phyloP scores from a whole-genome alignment of 2,113 vertebrate species.

The Cyrtonyx montezumae region DNA sequence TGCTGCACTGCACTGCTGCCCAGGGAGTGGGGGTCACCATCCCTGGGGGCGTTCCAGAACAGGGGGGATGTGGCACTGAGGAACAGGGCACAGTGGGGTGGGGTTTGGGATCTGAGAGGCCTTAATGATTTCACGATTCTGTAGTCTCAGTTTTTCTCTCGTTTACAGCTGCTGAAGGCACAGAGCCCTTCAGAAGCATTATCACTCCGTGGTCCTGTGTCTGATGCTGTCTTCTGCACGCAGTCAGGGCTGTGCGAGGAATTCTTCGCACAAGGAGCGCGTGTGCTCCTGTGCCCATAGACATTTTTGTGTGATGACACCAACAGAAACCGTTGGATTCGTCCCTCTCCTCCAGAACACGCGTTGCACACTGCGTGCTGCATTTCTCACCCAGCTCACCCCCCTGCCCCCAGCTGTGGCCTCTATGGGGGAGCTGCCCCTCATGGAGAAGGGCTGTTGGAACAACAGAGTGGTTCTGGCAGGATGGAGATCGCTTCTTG shows the following conservation, averaged over 20 bases:
- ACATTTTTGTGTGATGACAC: not conserved
- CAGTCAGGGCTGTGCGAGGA: not conserved
- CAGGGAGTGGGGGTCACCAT: too few relatives aligned
- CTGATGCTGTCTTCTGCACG: not conserved
- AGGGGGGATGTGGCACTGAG: too few relatives aligned
- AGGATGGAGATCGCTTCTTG: not conserved
- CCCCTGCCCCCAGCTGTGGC: fast-evolving
- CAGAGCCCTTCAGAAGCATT: not conserved
- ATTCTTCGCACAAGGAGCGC: fast-evolving
- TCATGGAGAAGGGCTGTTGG: not conserved
- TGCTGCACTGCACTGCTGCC: too few relatives aligned
- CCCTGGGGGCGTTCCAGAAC: too few relatives aligned
- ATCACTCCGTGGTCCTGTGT: not conserved
- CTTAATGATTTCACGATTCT: too few relatives aligned
- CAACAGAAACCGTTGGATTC: not conserved
- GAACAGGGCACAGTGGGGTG: too few relatives aligned
- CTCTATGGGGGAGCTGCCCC: not conserved
- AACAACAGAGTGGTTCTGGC: not conserved
- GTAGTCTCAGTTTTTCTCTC: not conserved
- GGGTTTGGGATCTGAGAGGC: too few relatives aligned
- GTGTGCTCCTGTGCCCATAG: fast-evolving
- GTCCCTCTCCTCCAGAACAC: not conserved
- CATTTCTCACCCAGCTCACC: not conserved
- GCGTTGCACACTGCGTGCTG: fast-evolving
- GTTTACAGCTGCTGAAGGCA: not conserved